Evolutionary conservation across 2,113 vertebrate genomes (phyloP).

Genomic region (Apus apus): DNA sequence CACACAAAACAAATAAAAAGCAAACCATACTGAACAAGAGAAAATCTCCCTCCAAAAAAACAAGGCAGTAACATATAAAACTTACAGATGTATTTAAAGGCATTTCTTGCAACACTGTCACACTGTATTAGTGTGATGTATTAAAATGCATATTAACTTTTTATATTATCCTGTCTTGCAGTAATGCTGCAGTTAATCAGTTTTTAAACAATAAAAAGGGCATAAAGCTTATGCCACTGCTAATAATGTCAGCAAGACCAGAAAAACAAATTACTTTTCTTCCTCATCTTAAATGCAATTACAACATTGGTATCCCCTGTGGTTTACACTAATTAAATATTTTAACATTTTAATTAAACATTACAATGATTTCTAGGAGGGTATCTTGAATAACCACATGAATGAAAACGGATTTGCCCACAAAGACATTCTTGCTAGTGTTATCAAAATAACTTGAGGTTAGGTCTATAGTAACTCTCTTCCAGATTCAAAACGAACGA

Average conservation of each 20-base stretch:
- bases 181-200: constrained; percentile 64
- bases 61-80: not conserved
- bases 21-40: not conserved
- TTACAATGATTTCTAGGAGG: constrained; percentile 67
- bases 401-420: constrained; percentile 45
- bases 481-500: constrained; percentile 55
- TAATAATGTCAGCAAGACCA: constrained; percentile 61
- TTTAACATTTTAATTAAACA: constrained; percentile 81
- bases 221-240: constrained; percentile 48
- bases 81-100: not conserved
- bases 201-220: constrained; percentile 69
- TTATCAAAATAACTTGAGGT: constrained; percentile 43
- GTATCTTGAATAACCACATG: constrained; percentile 16
- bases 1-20: not conserved
- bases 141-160: constrained; percentile 66
- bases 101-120: constrained; percentile 31
- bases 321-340: constrained; percentile 77
- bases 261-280: constrained; percentile 73
- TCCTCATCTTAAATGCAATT: constrained; percentile 69
- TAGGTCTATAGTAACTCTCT: constrained; percentile 38
- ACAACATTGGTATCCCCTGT: constrained; percentile 53
- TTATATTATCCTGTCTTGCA: constrained; percentile 37
- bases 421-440: constrained; percentile 17
- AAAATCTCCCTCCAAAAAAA: not conserved
- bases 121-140: constrained; percentile 43